Percentiles rank a stretch among this genome's conserved stretches.
phyloP scores from a whole-genome alignment of 2,888 invertebrate genomes.

The Dioctria rufipes region DNA sequence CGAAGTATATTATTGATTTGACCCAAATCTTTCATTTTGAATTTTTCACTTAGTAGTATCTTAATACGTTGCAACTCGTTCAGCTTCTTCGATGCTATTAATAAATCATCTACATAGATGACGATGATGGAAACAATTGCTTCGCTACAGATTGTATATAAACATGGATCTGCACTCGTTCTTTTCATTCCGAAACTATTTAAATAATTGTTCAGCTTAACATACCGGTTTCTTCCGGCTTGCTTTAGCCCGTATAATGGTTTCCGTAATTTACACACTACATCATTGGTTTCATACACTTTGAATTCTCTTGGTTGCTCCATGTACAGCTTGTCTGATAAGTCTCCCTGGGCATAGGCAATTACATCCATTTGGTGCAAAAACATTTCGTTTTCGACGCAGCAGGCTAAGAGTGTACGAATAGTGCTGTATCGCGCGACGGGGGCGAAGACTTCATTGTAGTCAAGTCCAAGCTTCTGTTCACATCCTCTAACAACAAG shows the following conservation, averaged over 20 bases:
- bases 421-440: conserved; percentile 24
- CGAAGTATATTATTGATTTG: conserved; percentile 50
- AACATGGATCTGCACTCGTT: background rate
- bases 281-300: background rate
- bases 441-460: background rate
- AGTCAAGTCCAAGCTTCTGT: conserved; percentile 28
- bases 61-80: conserved; percentile 19
- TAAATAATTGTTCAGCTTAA: conserved; percentile 6
- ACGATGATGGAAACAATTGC: conserved; percentile 11
- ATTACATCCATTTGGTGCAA: conserved; percentile 12
- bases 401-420: background rate
- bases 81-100: conserved; percentile 33
- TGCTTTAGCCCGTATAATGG: conserved; percentile 6
- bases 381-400: background rate
- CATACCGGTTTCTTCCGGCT: background rate
- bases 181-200: conserved; percentile 12
- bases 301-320: background rate
- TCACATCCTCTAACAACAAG: conserved; percentile 48
- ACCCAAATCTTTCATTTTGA: conserved; percentile 53
- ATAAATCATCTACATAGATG: conserved; percentile 46
- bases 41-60: conserved; percentile 31
- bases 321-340: conserved; percentile 6
- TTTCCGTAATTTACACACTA: background rate
- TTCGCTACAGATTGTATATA: background rate
- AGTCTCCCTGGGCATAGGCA: conserved; percentile 13